Evolutionary conservation across 2,113 vertebrate genomes (phyloP).

Genomic region (Hippopotamus amphibius): DNA sequence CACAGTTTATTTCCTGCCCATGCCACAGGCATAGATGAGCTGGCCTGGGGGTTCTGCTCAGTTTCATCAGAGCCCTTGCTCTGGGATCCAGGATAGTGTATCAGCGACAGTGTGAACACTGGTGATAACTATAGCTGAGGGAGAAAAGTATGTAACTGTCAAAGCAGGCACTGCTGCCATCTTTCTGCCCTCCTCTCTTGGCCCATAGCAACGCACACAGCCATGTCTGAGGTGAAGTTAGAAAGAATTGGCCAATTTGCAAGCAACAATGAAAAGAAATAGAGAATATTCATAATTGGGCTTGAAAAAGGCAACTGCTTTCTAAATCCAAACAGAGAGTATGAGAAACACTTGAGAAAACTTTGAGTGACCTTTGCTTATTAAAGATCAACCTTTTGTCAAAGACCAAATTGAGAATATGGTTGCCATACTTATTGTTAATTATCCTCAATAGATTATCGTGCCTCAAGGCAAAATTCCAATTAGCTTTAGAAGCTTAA

Average conservation of each 20-base stretch:
- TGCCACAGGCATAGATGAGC: neutral
- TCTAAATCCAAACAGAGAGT: neutral
- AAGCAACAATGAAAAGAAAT: neutral
- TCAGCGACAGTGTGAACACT: too few relatives aligned
- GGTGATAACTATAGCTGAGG: neutral
- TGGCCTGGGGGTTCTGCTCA: neutral
- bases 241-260: neutral
- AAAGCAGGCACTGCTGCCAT: rapidly evolving
- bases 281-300: neutral
- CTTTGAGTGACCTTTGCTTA: neutral
- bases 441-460: neutral
- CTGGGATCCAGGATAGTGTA: neutral
- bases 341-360: neutral
- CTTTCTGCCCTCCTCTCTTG: neutral
- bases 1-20: neutral
- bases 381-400: neutral
- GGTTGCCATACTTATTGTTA: neutral
- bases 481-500: neutral
- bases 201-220: too few relatives aligned
- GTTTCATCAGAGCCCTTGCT: neutral
- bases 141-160: neutral
- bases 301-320: neutral
- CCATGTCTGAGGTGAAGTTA: neutral
- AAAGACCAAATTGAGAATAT: neutral
- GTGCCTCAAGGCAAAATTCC: neutral